These are phyloP conservation scores for Pavo muticus DNA, from an alignment of 2,113 vertebrate species.

Conservation along the genomic window DNA sequence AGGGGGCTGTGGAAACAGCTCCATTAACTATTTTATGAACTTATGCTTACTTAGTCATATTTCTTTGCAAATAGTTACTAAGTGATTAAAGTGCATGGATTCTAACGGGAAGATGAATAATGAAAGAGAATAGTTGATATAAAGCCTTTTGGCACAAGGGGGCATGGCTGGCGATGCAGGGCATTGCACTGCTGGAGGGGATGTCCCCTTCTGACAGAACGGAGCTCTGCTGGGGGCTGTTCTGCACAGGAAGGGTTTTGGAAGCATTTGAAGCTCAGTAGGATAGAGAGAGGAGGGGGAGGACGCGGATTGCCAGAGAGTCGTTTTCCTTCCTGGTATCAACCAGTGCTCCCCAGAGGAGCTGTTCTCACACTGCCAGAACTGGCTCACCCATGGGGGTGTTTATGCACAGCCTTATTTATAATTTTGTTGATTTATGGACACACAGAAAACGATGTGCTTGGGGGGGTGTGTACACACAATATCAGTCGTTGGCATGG, in stretches of 20 bases:
- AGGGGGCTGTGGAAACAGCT: not conserved
- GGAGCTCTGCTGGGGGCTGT: not conserved
- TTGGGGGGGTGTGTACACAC: not conserved
- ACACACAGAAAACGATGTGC: not conserved
- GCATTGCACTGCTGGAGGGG: not conserved
- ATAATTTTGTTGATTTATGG: not conserved
- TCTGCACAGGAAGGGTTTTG: not conserved
- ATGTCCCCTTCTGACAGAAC: not conserved
- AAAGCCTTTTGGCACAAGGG: not conserved
- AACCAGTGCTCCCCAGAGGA: not conserved
- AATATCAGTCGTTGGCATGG: not conserved
- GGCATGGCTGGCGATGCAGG: not conserved
- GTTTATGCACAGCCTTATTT: constrained; percentile 31
- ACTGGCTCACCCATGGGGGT: not conserved
- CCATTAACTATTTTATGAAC: not conserved
- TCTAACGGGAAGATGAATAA: not conserved
- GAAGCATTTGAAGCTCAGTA: not conserved
- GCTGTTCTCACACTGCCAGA: not conserved
- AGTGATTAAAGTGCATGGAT: not conserved
- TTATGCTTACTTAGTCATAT: not conserved
- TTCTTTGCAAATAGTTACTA: not conserved
- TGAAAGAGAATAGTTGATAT: not conserved
- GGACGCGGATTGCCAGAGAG: not conserved
- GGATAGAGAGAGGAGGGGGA: not conserved
- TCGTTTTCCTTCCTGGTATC: not conserved